Base-by-base conservation (phyloP, 2,888 invertebrate species). In the Camponotus fellah region DNA sequence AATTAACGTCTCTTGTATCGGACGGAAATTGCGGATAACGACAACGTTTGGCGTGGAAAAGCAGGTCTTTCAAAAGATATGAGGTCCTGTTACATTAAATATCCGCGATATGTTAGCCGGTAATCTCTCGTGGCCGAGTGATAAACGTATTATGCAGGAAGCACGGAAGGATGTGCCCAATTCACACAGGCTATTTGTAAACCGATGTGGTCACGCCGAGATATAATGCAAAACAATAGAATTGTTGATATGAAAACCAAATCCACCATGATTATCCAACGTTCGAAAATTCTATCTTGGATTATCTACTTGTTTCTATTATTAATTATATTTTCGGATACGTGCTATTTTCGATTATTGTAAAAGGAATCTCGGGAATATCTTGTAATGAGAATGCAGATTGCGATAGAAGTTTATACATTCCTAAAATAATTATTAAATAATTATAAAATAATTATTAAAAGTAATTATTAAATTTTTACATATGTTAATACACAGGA, bases 61-160 rank as follows among this genome's bases (percentile, higher is more conserved):
- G 64, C 40, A 32, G 46, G 72, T 64, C 53, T 69, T 12, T 40
- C 3, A n/a, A 62, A 37, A 62, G 81, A 81, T 74, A 62, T 32
- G 62, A 66, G 26, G 46, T 81, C n/a, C 53, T 53, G 60, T 68
- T 69, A 69, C 32, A 37, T 56, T 62, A 77, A 77, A 68, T 66
- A 58, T 77, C 26, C 77, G 56, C 60, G 58, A 77, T 43, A 65
- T 2, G 43, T 58, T 60, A 65, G 8, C n/a, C 66, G 17, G 32
- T 69, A 83, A 83, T 80, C 79, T 79, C 56, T 71, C 46, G 64
- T n/a, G 53, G 34, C 17, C 71, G 37, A 37, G 56, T 46, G 80
- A 80, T 80, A 83, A 83, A 64, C 34, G 14, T 80, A 77, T 77
- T 68, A 71, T 56, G 69, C 32, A 62, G 71, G 68, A 83, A 83